These are phyloP conservation scores for Harpagifer antarcticus DNA, from an alignment of 2,797 vertebrate species.

Conservation along the genomic window DNA sequence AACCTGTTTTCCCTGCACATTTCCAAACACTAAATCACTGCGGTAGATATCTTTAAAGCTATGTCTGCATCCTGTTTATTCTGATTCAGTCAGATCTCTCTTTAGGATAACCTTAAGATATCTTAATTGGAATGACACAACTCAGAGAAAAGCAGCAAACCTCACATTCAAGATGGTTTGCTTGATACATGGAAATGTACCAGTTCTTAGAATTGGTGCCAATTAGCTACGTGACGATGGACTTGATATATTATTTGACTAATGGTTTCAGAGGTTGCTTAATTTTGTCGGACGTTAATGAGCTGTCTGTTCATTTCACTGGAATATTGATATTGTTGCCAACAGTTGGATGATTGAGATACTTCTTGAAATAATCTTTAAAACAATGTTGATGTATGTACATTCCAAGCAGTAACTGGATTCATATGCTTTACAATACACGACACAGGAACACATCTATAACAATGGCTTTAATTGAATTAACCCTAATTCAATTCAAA, in stretches of 20 bases:
- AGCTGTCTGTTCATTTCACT: not conserved
- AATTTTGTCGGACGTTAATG: not conserved
- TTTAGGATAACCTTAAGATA: not conserved
- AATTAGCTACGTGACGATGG: not conserved
- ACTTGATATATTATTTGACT: not conserved
- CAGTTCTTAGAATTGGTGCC: not conserved
- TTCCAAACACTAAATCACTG: constrained; percentile 1
- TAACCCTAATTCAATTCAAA: constrained; percentile 5
- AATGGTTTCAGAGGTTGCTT: not conserved
- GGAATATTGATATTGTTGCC: not conserved
- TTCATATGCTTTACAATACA: not conserved
- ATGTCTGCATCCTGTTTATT: constrained; percentile 20
- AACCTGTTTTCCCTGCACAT: constrained; percentile 6
- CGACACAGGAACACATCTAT: not conserved
- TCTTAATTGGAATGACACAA: not conserved
- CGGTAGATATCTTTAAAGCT: not conserved
- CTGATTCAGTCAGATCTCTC: not conserved
- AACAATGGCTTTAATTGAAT: constrained; percentile 11
- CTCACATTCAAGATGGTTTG: not conserved
- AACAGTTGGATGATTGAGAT: not conserved
- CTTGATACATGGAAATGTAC: not conserved
- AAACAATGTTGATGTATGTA: not conserved
- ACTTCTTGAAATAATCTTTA: not conserved
- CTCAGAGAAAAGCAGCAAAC: not conserved
- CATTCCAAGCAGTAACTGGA: not conserved